These are phyloP conservation scores for Pituophis catenifer DNA, from an alignment of 2,113 vertebrate genomes.

Conservation along the genomic window DNA sequence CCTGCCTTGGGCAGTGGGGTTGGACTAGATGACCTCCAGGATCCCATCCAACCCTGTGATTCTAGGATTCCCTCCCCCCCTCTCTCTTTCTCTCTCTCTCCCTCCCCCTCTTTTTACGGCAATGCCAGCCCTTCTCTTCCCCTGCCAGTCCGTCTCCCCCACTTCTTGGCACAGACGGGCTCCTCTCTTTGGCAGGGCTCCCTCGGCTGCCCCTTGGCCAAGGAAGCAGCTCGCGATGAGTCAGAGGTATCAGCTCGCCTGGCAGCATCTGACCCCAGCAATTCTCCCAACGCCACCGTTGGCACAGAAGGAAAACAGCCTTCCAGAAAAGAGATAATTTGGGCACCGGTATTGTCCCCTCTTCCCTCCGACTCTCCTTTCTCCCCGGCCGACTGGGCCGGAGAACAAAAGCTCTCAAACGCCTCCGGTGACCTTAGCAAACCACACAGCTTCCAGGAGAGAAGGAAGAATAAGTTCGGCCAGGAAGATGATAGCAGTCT, in stretches of 20 bases:
- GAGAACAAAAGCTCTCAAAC: not conserved
- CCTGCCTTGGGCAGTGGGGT: too few relatives aligned
- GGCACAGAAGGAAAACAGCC: not conserved
- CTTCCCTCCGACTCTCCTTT: not conserved
- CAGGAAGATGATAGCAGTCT: not conserved
- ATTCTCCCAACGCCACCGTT: not conserved
- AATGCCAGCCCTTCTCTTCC: not conserved
- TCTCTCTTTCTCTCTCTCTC: too few relatives aligned
- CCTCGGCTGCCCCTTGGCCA: not conserved
- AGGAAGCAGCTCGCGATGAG: not conserved
- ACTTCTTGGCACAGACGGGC: not conserved
- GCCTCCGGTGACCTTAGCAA: not conserved
- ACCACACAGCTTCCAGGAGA: not conserved
- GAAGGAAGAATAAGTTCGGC: not conserved
- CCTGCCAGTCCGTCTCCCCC: not conserved
- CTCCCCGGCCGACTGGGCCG: not conserved
- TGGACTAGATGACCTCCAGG: too few relatives aligned
- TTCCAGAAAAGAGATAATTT: not conserved
- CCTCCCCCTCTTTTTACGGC: not conserved
- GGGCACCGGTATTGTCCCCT: not conserved
- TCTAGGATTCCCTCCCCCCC: too few relatives aligned
- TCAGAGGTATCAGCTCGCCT: not conserved
- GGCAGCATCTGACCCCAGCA: not conserved
- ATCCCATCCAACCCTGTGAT: not conserved
- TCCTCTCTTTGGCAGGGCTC: not conserved